phyloP scores from a whole-genome alignment of 2,797 vertebrate species.

The Micromesistius poutassou region DNA sequence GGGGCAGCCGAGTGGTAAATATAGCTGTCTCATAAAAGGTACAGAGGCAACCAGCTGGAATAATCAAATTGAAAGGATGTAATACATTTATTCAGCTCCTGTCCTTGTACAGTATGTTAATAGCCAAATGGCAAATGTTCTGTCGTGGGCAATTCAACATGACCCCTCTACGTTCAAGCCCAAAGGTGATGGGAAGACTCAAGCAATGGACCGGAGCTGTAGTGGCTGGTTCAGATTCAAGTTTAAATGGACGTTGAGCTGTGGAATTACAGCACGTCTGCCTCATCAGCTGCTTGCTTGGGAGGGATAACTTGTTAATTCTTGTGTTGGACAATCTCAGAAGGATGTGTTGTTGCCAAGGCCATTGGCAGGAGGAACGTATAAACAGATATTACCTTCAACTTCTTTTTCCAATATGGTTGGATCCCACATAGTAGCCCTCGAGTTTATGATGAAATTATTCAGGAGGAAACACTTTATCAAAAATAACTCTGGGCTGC shows the following conservation, averaged over 20 bases:
- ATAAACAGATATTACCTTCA: constrained; percentile 3
- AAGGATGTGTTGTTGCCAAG: not conserved
- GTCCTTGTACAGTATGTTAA: not conserved
- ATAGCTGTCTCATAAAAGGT: constrained; percentile 11
- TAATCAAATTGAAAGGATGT: not conserved
- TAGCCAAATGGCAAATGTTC: not conserved
- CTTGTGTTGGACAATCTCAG: not conserved
- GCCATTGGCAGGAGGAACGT: not conserved
- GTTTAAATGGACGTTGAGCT: not conserved
- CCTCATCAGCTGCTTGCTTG: constrained; percentile 41
- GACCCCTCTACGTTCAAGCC: not conserved
- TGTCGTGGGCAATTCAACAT: not conserved
- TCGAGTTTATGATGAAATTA: constrained; percentile 16
- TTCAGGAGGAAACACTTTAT: constrained; percentile 6
- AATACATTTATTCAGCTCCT: constrained; percentile 7
- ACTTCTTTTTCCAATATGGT: not conserved
- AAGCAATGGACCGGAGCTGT: not conserved
- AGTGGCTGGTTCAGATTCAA: not conserved
- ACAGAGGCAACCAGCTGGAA: constrained; percentile 12
- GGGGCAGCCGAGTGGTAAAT: constrained; percentile 18
- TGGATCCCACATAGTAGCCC: constrained; percentile 11
- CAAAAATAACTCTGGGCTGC: constrained; percentile 5
- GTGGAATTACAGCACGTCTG: not conserved
- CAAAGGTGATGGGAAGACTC: not conserved
- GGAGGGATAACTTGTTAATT: constrained; percentile 23